Evolutionary conservation across 2,113 vertebrate species (phyloP).

Genomic region (Misgurnus anguillicaudatus): DNA sequence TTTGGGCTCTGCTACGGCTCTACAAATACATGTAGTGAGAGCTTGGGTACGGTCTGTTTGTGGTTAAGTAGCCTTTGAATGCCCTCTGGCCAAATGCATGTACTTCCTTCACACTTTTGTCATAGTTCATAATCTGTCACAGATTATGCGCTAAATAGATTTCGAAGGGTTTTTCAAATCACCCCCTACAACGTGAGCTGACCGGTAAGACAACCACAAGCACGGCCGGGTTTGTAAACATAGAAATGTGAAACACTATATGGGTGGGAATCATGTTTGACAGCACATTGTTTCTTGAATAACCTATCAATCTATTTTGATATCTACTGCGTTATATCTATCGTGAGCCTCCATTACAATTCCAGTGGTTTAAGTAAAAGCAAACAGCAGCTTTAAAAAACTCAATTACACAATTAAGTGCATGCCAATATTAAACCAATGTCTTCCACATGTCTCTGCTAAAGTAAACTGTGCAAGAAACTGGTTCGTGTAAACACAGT

Average conservation of each 20-base stretch:
- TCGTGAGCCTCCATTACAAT: slow-evolving; percentile 48
- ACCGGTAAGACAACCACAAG: neutral
- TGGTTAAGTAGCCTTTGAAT: slow-evolving; percentile 72
- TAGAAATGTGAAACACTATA: neutral
- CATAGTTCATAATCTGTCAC: slow-evolving; percentile 70
- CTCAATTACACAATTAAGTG: slow-evolving; percentile 65
- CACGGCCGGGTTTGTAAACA: neutral
- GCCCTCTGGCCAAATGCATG: slow-evolving; percentile 67
- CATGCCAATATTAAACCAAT: slow-evolving; percentile 65
- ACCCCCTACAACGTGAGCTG: slow-evolving; percentile 20
- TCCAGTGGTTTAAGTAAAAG: slow-evolving; percentile 59
- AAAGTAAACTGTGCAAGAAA: slow-evolving; percentile 68
- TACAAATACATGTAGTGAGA: slow-evolving; percentile 71
- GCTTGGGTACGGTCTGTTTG: slow-evolving; percentile 74
- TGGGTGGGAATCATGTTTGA: neutral
- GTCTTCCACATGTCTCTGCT: slow-evolving; percentile 68
- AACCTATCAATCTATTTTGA: slow-evolving; percentile 21
- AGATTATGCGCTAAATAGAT: slow-evolving; percentile 61
- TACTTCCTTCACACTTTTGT: slow-evolving; percentile 76
- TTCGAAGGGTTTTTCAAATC: slow-evolving; percentile 53
- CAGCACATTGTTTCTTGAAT: neutral
- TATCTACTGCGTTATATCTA: slow-evolving; percentile 7
- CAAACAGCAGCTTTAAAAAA: slow-evolving; percentile 69
- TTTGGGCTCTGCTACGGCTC: slow-evolving; percentile 63
- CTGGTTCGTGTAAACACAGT: slow-evolving; percentile 70